A percentile compares a stretch with the other conserved stretches of the same genome.
Evolutionary conservation across 2,888 invertebrate genomes (phyloP).

Genomic region (Xanthia icteritia): DNA sequence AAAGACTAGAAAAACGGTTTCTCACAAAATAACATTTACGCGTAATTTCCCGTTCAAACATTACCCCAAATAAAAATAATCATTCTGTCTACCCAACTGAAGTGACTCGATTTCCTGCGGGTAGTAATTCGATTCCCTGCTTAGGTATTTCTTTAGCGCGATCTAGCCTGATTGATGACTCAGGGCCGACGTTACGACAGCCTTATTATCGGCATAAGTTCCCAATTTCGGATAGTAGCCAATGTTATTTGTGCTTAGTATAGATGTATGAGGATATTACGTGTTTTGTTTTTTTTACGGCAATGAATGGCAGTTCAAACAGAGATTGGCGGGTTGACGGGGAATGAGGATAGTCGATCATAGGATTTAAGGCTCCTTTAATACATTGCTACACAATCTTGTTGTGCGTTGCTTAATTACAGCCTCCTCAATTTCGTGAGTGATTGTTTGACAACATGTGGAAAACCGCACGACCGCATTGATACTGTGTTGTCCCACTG

Average conservation of each 20-base stretch:
- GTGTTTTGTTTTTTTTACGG: conserved; percentile 6
- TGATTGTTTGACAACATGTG: neutral
- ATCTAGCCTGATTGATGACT: conserved; percentile 64
- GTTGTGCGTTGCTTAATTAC: no score
- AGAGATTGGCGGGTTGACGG: neutral
- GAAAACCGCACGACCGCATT: neutral
- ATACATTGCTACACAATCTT: neutral
- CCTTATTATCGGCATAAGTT: conserved; percentile 54
- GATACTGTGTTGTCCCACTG: neutral
- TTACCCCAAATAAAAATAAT: conserved; percentile 47
- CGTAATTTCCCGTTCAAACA: neutral
- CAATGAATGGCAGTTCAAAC: conserved; percentile 6
- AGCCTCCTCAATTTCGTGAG: neutral
- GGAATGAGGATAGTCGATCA: neutral
- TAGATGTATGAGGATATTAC: neutral
- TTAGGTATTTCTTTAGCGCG: conserved; percentile 53
- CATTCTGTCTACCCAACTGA: conserved; percentile 21
- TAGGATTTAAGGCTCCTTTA: neutral
- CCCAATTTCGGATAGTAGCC: conserved; percentile 37
- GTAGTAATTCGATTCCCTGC: conserved; percentile 58
- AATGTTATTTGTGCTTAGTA: conserved; percentile 28
- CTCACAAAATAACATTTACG: no score
- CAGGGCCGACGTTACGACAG: conserved; percentile 26
- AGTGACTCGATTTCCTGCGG: conserved; percentile 41
- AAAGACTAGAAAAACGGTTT: no score